Evolutionary conservation across 2,113 vertebrate genomes (phyloP), one percentile per base, ranked within the genome.

Genomic region (Trichechus manatus): DNA sequence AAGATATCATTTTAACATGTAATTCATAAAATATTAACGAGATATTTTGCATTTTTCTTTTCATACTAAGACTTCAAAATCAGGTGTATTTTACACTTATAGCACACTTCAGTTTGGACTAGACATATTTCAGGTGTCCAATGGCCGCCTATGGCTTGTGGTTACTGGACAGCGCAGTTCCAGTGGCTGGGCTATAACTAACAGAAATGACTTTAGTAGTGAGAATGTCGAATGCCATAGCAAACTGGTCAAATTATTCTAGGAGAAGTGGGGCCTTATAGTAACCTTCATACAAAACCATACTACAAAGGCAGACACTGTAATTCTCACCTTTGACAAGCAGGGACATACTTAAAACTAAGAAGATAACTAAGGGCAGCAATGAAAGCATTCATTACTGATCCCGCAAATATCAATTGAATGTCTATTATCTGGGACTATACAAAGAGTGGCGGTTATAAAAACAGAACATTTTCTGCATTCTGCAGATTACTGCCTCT

Each of bases 11-110:
- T 90, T 91, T 27, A 87, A 70, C 5, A 68, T 36, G 22, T 72
- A 75, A 92, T 56, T 42, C 75, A n/a, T 79, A 82, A 74, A 94
- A 61, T 27, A 42, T 78, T 42, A 78, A 66, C 36, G 61, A 87
- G 42, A n/a, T 77, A 50, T 39, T 61, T 42, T 33, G 23, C 66
- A 78, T n/a, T 61, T 14, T n/a, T 84, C 89, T 82, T 94, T 44
- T 78, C 31, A 68, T n/a, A 84, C 20, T 22, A 74, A 64, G 31
- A 66, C 64, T 56, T 93, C 1, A 66, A 22, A 81, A 42, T 63
- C 50, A 39, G 88, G 53, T n/a, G 8, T 27, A 39, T 39, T 84
- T 90, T 75, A 87, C 3, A 59, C 47, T 42, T 75, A 23, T 7
- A 44, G 19, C 10, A 47, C 9, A 47, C 9, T 53, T 93, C 56